Conservation (phyloP, 1,140 invertebrate species). For the Drosophila hydei region DNA sequence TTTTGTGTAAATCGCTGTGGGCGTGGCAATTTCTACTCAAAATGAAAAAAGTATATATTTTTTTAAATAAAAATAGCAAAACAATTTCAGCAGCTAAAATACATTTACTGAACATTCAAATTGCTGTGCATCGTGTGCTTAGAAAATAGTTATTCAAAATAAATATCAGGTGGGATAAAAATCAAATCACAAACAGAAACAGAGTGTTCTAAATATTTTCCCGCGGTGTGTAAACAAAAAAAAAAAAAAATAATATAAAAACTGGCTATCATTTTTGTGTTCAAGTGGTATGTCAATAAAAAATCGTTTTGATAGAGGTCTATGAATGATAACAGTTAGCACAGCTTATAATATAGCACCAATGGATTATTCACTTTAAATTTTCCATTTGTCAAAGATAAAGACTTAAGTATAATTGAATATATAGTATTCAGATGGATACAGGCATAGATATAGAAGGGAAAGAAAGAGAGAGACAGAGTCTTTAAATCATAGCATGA, state of each 20-base stretch:
- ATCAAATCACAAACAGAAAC: constrained; percentile 6
- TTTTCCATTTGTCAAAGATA: too few relatives aligned
- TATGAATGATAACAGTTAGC: too few relatives aligned
- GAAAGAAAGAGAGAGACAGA: too few relatives aligned
- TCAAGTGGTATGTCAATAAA: not conserved
- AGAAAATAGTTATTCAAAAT: not conserved
- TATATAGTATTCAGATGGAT: too few relatives aligned
- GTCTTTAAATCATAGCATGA: too few relatives aligned
- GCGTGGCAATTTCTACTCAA: constrained; percentile 21
- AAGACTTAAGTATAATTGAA: too few relatives aligned
- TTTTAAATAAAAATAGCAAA: not conserved
- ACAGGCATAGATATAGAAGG: too few relatives aligned
- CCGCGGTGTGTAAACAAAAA: not conserved
- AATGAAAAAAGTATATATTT: not conserved
- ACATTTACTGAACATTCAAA: constrained; percentile 3
- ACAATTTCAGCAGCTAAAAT: not conserved
- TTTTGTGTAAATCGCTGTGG: constrained; percentile 29
- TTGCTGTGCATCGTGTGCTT: not conserved
- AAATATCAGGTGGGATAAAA: not conserved
- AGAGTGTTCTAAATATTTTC: not conserved
- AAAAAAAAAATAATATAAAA: not conserved
- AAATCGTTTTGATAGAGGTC: too few relatives aligned
- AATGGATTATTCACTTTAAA: too few relatives aligned
- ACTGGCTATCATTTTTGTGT: not conserved
- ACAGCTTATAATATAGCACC: too few relatives aligned